Evolutionary conservation across 2,888 invertebrate genomes (phyloP), one percentile per base, ranked within the genome.

Genomic region (Chorisops tibialis): DNA sequence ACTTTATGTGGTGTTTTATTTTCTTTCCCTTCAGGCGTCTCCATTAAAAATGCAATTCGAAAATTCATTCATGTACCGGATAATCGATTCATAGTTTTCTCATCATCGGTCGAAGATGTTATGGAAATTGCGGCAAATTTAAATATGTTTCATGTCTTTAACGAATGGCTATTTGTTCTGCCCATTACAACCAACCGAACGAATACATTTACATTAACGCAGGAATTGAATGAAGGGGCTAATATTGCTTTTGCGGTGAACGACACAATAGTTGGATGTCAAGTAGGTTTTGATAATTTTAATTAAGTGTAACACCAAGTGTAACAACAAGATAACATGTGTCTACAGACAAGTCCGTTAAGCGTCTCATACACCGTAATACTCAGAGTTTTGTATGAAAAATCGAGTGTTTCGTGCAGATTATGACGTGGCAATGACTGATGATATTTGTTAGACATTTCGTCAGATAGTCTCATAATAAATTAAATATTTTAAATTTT

Each of bases 151-250:
- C 83, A 87, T 69, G 86, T 89, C 0, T 81, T 80, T 68, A 89
- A 86, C 65, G 91, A 92, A 72, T 93, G 93, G 92, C 74, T 93
- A n/a, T 92, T 89, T 72, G 80, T 91, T 38, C 79, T 91, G 54
- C 81, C 87, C 0, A 87, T 89, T 62, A 84, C 83, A 0, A 76
- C 81, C 61, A 71, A 69, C 0, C 75, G 75, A 3, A 76, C 78
- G 3, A 79, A 79, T 1, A 84, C 87, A 69, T 72, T 86, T 4
- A 75, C 82, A 0, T 78, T 78, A 16, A 80, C 87, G 21, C 79
- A 83, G 43, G 81, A 82, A 66, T 76, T 85, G 1, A 75, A 89
- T 22, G 92, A 92, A 73, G 93, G 93, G 0, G 89, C 89, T 69
- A 91, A 93, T 73, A 78, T 92, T 7, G 91, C 91, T 0, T 91